These are phyloP conservation scores for Halyomorpha halys DNA, from an alignment of 1,140 invertebrate genomes.

Conservation along the genomic window DNA sequence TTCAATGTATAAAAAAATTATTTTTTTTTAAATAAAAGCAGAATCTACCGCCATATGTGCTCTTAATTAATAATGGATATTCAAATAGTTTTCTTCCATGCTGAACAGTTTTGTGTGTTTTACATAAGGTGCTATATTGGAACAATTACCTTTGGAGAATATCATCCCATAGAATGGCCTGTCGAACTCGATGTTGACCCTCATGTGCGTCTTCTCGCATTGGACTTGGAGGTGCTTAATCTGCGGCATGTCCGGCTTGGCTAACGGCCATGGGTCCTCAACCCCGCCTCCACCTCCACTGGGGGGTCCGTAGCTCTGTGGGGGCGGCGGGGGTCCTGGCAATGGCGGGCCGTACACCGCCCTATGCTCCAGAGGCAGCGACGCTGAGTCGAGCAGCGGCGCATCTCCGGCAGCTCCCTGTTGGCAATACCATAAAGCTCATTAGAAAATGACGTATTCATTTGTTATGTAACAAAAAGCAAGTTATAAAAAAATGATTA, in stretches of 20 bases:
- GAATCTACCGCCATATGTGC: no score
- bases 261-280: constrained; percentile 66
- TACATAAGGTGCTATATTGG: neutral
- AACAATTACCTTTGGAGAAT: constrained; percentile 64
- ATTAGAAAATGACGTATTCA: no score
- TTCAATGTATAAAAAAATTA: no score
- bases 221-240: constrained; percentile 84
- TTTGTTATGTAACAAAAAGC: no score
- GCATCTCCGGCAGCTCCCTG: constrained; percentile 32
- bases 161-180: constrained; percentile 91
- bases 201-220: constrained; percentile 89
- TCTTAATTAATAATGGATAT: no score
- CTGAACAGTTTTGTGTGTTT: no score
- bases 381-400: constrained; percentile 29
- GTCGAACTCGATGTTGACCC: constrained; percentile 83
- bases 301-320: constrained; percentile 38
- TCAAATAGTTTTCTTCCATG: no score
- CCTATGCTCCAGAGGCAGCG: constrained; percentile 32
- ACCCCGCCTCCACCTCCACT: constrained; percentile 32
- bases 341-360: constrained; percentile 33
- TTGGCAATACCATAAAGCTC: neutral
- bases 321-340: constrained; percentile 27
- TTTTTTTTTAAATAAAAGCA: no score
- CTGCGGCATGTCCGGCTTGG: constrained; percentile 77
- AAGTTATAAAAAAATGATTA: no score